These are phyloP conservation scores for Oreonectes daqikongensis DNA, from an alignment of 2,797 vertebrate genomes.

Conservation along the genomic window DNA sequence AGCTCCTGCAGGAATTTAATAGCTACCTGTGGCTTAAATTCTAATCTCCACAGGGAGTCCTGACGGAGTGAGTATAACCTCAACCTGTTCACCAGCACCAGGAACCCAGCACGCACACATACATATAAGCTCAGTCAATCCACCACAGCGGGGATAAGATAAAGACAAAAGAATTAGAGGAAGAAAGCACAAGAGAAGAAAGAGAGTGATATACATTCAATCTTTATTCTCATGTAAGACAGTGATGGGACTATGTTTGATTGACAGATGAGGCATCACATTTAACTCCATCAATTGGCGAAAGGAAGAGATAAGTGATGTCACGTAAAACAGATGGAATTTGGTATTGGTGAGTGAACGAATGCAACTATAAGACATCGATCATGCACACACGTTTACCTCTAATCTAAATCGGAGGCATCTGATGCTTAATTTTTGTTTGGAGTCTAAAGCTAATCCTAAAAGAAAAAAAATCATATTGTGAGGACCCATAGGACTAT, in stretches of 20 bases:
- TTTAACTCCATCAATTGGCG: slow-evolving; percentile 30
- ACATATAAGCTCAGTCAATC: not conserved
- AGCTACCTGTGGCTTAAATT: slow-evolving; percentile 56
- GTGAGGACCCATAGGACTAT: not conserved
- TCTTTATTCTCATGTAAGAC: slow-evolving; percentile 10
- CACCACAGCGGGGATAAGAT: slow-evolving; percentile 4
- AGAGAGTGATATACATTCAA: not conserved
- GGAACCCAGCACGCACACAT: slow-evolving; percentile 4
- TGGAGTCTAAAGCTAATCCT: not conserved
- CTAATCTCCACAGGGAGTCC: slow-evolving; percentile 36
- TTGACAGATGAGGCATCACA: slow-evolving; percentile 22
- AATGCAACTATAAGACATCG: not conserved
- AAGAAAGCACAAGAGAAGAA: not conserved
- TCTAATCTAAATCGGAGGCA: not conserved
- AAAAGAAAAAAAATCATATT: not conserved
- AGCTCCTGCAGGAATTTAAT: slow-evolving; percentile 48
- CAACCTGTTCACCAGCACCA: slow-evolving; percentile 11
- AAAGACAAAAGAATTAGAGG: not conserved
- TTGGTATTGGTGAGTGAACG: not conserved
- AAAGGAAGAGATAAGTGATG: slow-evolving; percentile 10
- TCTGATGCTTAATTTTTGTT: not conserved
- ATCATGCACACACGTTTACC: no score
- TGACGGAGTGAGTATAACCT: slow-evolving; percentile 35
- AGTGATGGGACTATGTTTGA: slow-evolving; percentile 23
- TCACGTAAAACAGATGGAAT: slow-evolving; percentile 10